A percentile compares a stretch with the other conserved stretches of the same genome.
Conservation (phyloP, 2,888 invertebrate species). For the Ceraclea dissimilis region DNA sequence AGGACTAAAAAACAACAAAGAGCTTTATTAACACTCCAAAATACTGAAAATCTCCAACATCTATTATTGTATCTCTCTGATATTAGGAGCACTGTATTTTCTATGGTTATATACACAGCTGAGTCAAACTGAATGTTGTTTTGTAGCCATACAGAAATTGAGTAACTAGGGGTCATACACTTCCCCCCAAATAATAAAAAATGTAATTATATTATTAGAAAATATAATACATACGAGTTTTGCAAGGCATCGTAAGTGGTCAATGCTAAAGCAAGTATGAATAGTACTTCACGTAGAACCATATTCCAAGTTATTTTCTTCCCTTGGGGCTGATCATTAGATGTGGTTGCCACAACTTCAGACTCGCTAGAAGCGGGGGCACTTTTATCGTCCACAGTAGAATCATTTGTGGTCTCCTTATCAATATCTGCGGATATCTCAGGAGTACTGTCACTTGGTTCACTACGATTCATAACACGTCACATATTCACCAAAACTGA, state of each 20-base stretch:
- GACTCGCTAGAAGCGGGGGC: constrained; percentile 11
- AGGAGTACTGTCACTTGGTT: constrained; percentile 10
- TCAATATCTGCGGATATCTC: constrained; percentile 12
- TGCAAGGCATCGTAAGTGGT: constrained; percentile 64
- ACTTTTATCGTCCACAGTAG: constrained; percentile 11
- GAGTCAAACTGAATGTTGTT: too few species aligned
- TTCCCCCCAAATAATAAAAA: too few species aligned
- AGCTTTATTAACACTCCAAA: too few species aligned
- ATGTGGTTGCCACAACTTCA: constrained; percentile 7
- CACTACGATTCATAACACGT: constrained; percentile 19
- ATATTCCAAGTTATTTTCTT: constrained; percentile 35
- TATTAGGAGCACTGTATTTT: too few species aligned
- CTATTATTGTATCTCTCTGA: too few species aligned
- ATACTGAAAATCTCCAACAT: too few species aligned
- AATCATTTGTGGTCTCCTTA: constrained; percentile 14
- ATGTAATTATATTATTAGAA: too few species aligned
- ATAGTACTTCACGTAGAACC: constrained; percentile 56
- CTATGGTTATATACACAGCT: too few species aligned
- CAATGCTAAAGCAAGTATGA: constrained; percentile 56
- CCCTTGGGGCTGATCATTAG: constrained; percentile 6
- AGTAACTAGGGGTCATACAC: too few species aligned
- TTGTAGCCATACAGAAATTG: not conserved
- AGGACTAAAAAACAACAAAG: constrained; percentile 37
- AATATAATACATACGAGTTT: constrained; percentile 60
- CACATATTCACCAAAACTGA: constrained; percentile 11